Evolutionary conservation across 2,888 invertebrate genomes (phyloP), one percentile per base, ranked within the genome.

Genomic region (Polyommatus icarus): DNA sequence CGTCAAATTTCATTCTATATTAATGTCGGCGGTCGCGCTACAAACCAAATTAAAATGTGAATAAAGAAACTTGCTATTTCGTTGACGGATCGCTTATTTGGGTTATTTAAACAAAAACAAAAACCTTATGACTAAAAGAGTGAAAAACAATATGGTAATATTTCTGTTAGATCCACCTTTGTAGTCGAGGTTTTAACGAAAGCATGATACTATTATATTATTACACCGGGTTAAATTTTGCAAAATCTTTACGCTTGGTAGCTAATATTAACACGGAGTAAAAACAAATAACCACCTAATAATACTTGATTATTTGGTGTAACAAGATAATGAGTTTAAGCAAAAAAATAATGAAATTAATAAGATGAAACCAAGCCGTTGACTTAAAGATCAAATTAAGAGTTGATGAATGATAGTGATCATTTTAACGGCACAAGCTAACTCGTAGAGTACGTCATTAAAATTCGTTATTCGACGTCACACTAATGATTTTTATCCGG

Each of bases 401-500:
- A 3, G n/a, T n/a, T 59, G 20, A 24, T 61, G n/a, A 61, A 61
- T 61, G 20, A 61, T 61, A 20, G 20, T 61, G 3, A 61, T 61
- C 20, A 29, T 67, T 29, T 67, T 67, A 20, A 67, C 67, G 67
- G 67, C 67, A 67, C 5, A 67, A 67, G 18, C 32, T 76, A 7
- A 7, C 36, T 24, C 32, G 4, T 72, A 29, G 76, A 79, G 78
- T 77, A 36, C 79, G 79, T 82, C 81, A 82, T 81, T 82, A 82
- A 80, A 78, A 77, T 78, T 76, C 12, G 40, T 71, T 77, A 76
- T 81, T 78, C 79, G 80, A 80, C 79, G 80, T 78, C 78, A 73
- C 82, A 79, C 82, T 82, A 82, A 82, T 82, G 82, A 81, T 80
- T 79, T 80, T 79, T 77, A 78, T 81, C 79, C 80, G 80, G 78